Evolutionary conservation across 2,113 vertebrate genomes (phyloP).

Genomic region (Percina caprodes): DNA sequence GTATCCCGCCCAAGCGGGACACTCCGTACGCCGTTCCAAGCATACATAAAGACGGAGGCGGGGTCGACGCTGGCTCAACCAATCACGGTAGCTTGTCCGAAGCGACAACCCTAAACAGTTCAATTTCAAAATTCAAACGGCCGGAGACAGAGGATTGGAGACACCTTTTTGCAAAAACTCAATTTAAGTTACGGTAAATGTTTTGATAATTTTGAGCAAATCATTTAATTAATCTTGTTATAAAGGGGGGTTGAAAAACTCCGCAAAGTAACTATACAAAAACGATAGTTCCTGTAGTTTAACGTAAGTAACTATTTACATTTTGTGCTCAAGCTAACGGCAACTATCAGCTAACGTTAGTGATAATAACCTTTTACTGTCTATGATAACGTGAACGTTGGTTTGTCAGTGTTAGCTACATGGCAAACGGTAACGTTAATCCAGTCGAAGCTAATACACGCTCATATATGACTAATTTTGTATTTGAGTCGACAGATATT

Average conservation of each 20-base stretch:
- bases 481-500: background rate
- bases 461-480: rapidly evolving
- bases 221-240: rapidly evolving
- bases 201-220: background rate
- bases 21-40: rapidly evolving
- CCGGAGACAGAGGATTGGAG: background rate
- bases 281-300: rapidly evolving
- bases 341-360: background rate
- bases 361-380: background rate
- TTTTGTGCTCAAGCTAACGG: background rate
- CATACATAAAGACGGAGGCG: background rate
- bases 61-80: constrained; percentile 26
- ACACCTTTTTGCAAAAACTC: rapidly evolving
- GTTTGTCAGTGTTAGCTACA: background rate
- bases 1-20: constrained; percentile 16
- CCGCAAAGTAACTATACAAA: rapidly evolving
- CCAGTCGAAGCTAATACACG: rapidly evolving
- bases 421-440: background rate
- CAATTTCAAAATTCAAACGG: constrained; percentile 76
- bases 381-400: rapidly evolving
- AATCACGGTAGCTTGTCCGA: constrained; percentile 48
- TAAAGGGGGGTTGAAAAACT: rapidly evolving
- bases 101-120: constrained; percentile 57
- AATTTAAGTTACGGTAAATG: background rate
- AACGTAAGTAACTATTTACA: background rate